phyloP scores from a whole-genome alignment of 2,113 vertebrate species.

The Rhineura floridana region DNA sequence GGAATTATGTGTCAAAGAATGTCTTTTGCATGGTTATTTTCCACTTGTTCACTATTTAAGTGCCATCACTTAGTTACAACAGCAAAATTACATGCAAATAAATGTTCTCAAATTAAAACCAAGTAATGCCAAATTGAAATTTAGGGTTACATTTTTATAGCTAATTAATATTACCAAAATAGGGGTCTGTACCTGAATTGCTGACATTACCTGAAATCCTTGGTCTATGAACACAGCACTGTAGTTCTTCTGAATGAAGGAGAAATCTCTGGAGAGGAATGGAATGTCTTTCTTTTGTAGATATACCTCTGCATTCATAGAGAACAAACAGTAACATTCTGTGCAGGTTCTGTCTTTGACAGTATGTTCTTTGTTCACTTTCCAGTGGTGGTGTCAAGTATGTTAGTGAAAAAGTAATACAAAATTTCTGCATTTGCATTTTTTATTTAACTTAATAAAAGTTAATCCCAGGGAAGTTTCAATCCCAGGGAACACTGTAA shows the following conservation, averaged over 20 bases:
- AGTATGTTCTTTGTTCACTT: slow-evolving; percentile 74
- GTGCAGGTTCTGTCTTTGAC: slow-evolving; percentile 71
- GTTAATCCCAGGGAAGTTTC: no score
- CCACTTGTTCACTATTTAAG: not conserved
- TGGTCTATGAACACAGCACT: slow-evolving; percentile 62
- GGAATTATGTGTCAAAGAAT: not conserved
- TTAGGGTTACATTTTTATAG: slow-evolving; percentile 51
- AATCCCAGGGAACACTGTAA: slow-evolving; percentile 46
- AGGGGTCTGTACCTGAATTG: slow-evolving; percentile 44
- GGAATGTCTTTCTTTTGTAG: slow-evolving; percentile 76
- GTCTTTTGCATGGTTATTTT: not conserved
- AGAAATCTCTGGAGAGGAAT: slow-evolving; percentile 70
- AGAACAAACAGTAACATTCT: slow-evolving; percentile 76
- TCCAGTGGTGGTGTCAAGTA: slow-evolving; percentile 73
- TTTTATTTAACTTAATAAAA: slow-evolving; percentile 56
- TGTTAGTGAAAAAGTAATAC: slow-evolving; percentile 68
- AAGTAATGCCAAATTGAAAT: slow-evolving; percentile 30
- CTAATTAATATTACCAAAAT: slow-evolving; percentile 32
- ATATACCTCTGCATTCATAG: slow-evolving; percentile 69
- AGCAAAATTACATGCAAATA: slow-evolving; percentile 15
- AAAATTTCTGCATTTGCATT: slow-evolving; percentile 51
- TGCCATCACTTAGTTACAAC: not conserved
- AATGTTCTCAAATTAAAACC: not conserved
- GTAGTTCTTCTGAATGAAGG: slow-evolving; percentile 62
- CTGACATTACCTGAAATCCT: slow-evolving; percentile 36